Conservation (phyloP, 2,113 vertebrate genomes). For the Forbesichthys agassizii region DNA sequence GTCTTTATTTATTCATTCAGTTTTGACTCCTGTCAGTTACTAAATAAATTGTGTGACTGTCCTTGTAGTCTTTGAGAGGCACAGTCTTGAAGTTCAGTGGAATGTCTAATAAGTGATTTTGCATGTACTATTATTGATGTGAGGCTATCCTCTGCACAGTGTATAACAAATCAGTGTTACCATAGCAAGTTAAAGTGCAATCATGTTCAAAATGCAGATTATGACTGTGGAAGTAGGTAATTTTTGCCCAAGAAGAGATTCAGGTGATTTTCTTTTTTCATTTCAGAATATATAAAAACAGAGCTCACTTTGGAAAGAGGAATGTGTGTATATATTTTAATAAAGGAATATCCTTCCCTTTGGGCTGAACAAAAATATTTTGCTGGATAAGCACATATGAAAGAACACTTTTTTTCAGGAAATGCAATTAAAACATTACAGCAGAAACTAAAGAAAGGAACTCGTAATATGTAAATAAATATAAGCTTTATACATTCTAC, state of each 20-base stretch:
- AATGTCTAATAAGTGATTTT: slow-evolving; percentile 77
- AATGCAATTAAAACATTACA: slow-evolving; percentile 68
- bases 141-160: slow-evolving; percentile 86
- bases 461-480: slow-evolving; percentile 67
- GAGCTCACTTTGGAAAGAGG: slow-evolving; percentile 64
- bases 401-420: slow-evolving; percentile 70
- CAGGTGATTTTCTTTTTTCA: slow-evolving; percentile 59
- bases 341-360: slow-evolving; percentile 69
- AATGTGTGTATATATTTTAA: slow-evolving; percentile 79
- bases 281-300: slow-evolving; percentile 69
- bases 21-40: slow-evolving; percentile 59
- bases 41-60: slow-evolving; percentile 61
- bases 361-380: slow-evolving; percentile 73
- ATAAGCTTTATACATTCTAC: slow-evolving; percentile 72
- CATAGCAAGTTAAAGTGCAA: slow-evolving; percentile 90
- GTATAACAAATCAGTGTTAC: slow-evolving; percentile 90
- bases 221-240: slow-evolving; percentile 80
- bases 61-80: slow-evolving; percentile 49
- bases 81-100: slow-evolving; percentile 76
- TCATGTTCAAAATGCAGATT: slow-evolving; percentile 82
- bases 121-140: slow-evolving; percentile 84
- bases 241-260: slow-evolving; percentile 86
- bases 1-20: slow-evolving; percentile 68
- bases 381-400: slow-evolving; percentile 75
- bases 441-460: slow-evolving; percentile 60